Evolutionary conservation across 2,113 vertebrate species (phyloP).

Genomic region (Tragelaphus strepsiceros): DNA sequence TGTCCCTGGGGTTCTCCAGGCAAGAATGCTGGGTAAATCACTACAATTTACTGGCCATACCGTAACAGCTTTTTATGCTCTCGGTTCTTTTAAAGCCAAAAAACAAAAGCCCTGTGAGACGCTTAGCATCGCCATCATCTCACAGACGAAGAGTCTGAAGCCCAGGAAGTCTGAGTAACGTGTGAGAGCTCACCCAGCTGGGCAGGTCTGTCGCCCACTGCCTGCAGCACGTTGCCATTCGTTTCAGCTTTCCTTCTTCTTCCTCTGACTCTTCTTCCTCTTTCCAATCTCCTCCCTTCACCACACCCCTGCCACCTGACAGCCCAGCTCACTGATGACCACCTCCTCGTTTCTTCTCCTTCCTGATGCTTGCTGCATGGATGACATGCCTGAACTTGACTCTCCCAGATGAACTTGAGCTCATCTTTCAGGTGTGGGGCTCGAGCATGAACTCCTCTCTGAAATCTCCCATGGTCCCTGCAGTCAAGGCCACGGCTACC

Average conservation of each 20-base stretch:
- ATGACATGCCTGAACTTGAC: not conserved
- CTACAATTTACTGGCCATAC: no score
- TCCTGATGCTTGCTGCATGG: not conserved
- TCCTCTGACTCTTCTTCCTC: accelerated
- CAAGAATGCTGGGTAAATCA: not conserved
- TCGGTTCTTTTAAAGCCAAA: not conserved
- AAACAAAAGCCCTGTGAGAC: not conserved
- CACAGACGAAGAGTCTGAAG: not conserved
- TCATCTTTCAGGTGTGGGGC: not conserved
- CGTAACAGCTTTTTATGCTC: not conserved
- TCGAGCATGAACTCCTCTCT: not conserved
- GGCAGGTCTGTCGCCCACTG: not conserved
- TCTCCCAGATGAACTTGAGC: not conserved
- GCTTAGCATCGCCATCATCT: not conserved
- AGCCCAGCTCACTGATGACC: not conserved
- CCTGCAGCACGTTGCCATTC: accelerated
- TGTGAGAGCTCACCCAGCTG: accelerated
- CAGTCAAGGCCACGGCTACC: not conserved
- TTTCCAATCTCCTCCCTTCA: not conserved
- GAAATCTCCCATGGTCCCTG: not conserved
- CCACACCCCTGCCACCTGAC: not conserved
- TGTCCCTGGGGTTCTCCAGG: no score
- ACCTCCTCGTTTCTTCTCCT: not conserved
- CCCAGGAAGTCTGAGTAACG: not conserved
- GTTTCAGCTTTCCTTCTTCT: not conserved